Conservation (phyloP, 2,888 invertebrate genomes). For the Catocala fraxini region DNA sequence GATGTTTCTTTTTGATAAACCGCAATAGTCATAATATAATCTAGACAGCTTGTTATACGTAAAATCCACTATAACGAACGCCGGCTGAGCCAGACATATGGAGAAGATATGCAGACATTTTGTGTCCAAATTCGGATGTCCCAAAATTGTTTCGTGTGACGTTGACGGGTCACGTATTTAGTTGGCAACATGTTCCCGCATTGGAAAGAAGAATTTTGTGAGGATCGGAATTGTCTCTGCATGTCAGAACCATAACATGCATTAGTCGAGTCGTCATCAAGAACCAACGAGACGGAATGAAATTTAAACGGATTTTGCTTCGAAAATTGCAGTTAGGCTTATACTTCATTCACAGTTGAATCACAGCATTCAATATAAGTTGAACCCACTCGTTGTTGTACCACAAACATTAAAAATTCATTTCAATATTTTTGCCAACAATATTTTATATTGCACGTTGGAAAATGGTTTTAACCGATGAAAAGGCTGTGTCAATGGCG, state of each 20-base stretch:
- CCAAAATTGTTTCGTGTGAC: slow-evolving; percentile 49
- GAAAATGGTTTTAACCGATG: background rate
- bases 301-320: slow-evolving; percentile 6
- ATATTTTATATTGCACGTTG: background rate
- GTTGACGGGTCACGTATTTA: slow-evolving; percentile 53
- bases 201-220: slow-evolving; percentile 36
- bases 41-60: slow-evolving; percentile 16
- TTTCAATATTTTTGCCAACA: too few relatives aligned
- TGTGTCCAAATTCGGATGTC: slow-evolving; percentile 38
- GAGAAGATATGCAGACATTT: slow-evolving; percentile 32
- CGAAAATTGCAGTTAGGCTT: slow-evolving; percentile 1
- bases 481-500: background rate
- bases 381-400: too few relatives aligned
- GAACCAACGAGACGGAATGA: slow-evolving; percentile 24
- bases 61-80: slow-evolving; percentile 21
- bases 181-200: slow-evolving; percentile 29
- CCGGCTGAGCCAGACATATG: slow-evolving; percentile 28
- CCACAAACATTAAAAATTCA: too few relatives aligned
- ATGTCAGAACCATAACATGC: slow-evolving; percentile 19
- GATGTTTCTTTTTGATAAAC: too few relatives aligned
- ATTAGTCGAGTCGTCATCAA: slow-evolving; percentile 10
- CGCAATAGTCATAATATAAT: background rate
- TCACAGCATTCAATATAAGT: background rate
- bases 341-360: background rate
- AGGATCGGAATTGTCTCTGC: slow-evolving; percentile 38